A percentile compares a stretch with the other conserved stretches of the same genome.
Conservation (phyloP, 2,113 vertebrate species). For the Pontoporia blainvillei region DNA sequence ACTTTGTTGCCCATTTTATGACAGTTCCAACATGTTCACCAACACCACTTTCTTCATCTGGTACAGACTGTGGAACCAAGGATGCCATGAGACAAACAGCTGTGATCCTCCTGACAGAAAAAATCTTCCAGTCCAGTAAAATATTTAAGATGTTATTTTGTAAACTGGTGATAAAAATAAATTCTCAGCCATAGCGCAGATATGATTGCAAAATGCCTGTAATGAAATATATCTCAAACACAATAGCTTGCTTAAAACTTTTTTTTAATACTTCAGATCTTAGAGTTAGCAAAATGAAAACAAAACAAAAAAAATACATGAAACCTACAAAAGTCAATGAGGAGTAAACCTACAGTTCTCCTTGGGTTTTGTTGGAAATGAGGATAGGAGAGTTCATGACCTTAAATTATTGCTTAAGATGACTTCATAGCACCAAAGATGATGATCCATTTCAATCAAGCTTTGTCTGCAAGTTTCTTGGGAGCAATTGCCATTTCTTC, state of each 20-base stretch:
- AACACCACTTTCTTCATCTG: neutral
- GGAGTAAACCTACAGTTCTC: neutral
- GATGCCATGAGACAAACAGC: neutral
- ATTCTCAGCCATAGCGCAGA: neutral
- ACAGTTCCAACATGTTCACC: slow-evolving; percentile 6
- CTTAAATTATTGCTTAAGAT: neutral
- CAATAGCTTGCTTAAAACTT: neutral
- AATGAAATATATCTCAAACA: neutral
- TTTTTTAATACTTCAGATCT: neutral
- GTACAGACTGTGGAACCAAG: neutral
- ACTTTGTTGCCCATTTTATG: neutral
- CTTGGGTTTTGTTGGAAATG: neutral
- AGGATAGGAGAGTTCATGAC: neutral
- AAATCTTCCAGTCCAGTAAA: neutral
- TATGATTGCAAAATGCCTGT: neutral
- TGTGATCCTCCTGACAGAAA: neutral
- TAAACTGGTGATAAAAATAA: neutral
- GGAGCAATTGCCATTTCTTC: neutral
- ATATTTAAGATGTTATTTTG: neutral
- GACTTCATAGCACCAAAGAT: neutral
- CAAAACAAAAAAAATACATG: neutral
- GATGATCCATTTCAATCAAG: neutral
- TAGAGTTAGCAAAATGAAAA: neutral
- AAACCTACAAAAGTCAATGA: neutral
- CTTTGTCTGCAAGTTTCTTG: neutral